phyloP scores from a whole-genome alignment of 2,888 invertebrate genomes.

The Physocephala rufipes region DNA sequence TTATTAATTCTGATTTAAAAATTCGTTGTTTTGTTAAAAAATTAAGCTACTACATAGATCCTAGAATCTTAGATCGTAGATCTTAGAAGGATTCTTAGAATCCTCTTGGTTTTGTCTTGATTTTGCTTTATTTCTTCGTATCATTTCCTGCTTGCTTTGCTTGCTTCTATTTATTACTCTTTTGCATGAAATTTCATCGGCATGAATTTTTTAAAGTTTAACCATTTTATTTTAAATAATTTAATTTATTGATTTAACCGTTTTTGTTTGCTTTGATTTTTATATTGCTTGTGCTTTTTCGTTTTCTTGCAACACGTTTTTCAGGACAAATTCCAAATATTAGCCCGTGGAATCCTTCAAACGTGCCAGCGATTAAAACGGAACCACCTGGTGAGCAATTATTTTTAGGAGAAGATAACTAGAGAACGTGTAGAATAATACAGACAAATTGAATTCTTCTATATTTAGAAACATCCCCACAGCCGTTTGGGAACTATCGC shows the following conservation, averaged over 20 bases:
- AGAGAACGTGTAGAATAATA: not conserved
- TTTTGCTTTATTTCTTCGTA: slow-evolving; percentile 1
- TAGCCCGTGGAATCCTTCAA: slow-evolving; percentile 56
- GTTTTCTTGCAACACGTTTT: slow-evolving; percentile 15
- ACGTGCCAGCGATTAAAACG: slow-evolving; percentile 61
- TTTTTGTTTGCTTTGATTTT: not conserved
- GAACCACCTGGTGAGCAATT: slow-evolving; percentile 62
- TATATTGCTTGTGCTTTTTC: slow-evolving; percentile 10
- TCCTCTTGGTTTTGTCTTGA: not conserved
- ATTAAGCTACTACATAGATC: no score
- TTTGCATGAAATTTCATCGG: no score
- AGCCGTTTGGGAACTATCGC: slow-evolving; percentile 58
- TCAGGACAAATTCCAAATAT: slow-evolving; percentile 52
- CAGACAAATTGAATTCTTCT: not conserved
- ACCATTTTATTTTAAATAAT: not conserved
- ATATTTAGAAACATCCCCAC: slow-evolving; percentile 60
- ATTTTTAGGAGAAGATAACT: no score
- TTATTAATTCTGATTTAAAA: no score
- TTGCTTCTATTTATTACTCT: slow-evolving; percentile 25
- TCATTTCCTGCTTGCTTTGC: slow-evolving; percentile 15
- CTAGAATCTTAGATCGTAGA: no score
- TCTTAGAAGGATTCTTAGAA: no score
- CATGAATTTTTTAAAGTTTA: not conserved
- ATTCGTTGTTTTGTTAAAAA: no score
- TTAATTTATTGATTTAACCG: no score